Evolutionary conservation across 2,797 vertebrate species (phyloP), one percentile per base, ranked within the genome.

Genomic region (Sarcoramphus papa): DNA sequence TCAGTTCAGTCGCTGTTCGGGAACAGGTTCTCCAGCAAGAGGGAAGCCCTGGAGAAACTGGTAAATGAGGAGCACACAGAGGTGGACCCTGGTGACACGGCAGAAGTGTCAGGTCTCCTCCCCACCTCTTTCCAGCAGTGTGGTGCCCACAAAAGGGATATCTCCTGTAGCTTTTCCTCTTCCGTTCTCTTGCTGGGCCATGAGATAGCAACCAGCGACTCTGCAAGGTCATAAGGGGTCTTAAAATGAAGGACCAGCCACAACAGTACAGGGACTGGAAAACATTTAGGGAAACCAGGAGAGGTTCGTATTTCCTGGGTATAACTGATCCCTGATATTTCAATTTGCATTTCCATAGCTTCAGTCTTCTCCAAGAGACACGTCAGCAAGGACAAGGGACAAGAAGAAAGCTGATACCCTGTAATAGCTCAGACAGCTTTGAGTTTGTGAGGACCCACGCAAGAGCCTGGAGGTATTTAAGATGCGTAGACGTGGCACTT

Each of bases 401-500:
- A 25, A 76, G 60, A n/a, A 53, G 21, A 67, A 81, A 81, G 17
- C 12, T 50, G 75, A 30, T 23, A 27, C 2, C 3, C 6, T 30
- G 4, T 13, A 12, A 43, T 1, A 74, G 37, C 64, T 90, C 64
- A 62, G 79, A 31, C 14, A n/a, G 21, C 16, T 70, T 9, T 18
- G 73, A 17, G 64, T 10, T 77, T 41, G n/a, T 50, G 80, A 90
- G 64, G 69, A 54, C 2, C 33, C 30, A 6, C 0, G 0, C 56
- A 50, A 57, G 28, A 65, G 10, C 23, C 30, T 23, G 57, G 35
- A 28, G 59, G 12, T 50, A 47, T 54, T 57, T 33, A 40, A 31
- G 54, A 47, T 0, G 0, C 27, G 31, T 4, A 12, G 33, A 7
- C 2, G 10, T 10, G 35, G 7, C 2, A 1, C 35, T 5, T 59